Evolutionary conservation across 2,797 vertebrate species (phyloP).

Genomic region (Alexandromys oeconomus): DNA sequence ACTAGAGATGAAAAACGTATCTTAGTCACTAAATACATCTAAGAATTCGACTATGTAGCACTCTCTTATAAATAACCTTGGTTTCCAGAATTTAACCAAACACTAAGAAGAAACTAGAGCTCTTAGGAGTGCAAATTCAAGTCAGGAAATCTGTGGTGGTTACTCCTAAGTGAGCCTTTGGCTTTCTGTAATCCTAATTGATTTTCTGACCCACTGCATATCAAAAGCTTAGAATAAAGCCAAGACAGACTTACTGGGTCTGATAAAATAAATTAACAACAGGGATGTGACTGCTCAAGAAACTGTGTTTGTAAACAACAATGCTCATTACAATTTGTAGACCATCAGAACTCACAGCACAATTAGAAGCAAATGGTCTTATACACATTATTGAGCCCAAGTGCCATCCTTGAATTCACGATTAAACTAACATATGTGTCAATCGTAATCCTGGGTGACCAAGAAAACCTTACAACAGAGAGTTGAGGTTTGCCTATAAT

Average conservation of each 20-base stretch:
- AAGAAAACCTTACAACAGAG: constrained; percentile 15
- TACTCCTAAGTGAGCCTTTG: constrained; percentile 1
- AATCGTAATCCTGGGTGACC: background rate
- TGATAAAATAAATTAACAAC: background rate
- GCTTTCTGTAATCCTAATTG: background rate
- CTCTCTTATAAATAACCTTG: background rate
- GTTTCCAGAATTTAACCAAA: constrained; percentile 26
- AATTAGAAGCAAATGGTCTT: background rate
- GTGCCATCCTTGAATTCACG: background rate
- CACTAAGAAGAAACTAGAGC: background rate
- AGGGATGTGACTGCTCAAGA: background rate
- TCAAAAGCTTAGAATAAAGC: constrained; percentile 1
- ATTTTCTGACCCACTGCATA: background rate
- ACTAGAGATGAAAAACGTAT: background rate
- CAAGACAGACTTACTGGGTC: background rate
- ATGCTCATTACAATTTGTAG: background rate
- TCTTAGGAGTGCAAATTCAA: background rate
- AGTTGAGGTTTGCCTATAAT: background rate
- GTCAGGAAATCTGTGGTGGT: background rate
- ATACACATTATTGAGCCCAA: background rate
- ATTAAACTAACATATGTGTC: background rate
- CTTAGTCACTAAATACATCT: background rate
- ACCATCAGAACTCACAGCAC: background rate
- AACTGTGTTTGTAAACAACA: constrained; percentile 1
- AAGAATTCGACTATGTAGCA: background rate